phyloP scores from a whole-genome alignment of 2,888 invertebrate species.

The Diarsia mendica region DNA sequence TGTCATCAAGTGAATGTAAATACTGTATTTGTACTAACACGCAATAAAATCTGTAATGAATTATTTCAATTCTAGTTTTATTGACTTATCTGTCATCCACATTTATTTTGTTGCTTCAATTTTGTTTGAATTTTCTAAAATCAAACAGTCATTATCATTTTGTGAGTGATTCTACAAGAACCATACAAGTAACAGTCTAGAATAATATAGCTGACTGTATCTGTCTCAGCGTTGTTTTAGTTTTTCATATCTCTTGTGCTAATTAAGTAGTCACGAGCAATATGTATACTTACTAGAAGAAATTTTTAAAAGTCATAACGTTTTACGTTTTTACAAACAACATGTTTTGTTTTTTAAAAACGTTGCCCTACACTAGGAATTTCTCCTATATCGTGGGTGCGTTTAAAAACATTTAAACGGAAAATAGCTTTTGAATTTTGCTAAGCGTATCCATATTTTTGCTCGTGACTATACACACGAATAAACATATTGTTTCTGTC shows the following conservation, averaged over 20 bases:
- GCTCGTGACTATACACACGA: not conserved
- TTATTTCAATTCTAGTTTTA: constrained; percentile 19
- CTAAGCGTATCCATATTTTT: too few relatives aligned
- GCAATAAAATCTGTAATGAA: constrained; percentile 36
- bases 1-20: constrained; percentile 24
- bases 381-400: too few relatives aligned
- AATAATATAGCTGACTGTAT: not conserved
- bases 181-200: not conserved
- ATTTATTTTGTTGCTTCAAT: not conserved
- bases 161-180: not conserved
- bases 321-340: too few relatives aligned
- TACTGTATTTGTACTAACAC: constrained; percentile 23
- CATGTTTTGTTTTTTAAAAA: too few relatives aligned
- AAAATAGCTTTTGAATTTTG: too few relatives aligned
- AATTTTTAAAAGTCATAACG: too few relatives aligned
- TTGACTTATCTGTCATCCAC: not conserved
- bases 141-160: not conserved
- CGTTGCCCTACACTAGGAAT: too few relatives aligned
- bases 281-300: too few relatives aligned
- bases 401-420: too few relatives aligned
- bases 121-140: not conserved
- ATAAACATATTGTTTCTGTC: not conserved
- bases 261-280: too few relatives aligned
- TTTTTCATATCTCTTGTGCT: not conserved
- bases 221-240: not conserved